These are phyloP conservation scores for Galeopsomyia nigrocyanea DNA, from an alignment of 2,888 invertebrate genomes.

Conservation along the genomic window DNA sequence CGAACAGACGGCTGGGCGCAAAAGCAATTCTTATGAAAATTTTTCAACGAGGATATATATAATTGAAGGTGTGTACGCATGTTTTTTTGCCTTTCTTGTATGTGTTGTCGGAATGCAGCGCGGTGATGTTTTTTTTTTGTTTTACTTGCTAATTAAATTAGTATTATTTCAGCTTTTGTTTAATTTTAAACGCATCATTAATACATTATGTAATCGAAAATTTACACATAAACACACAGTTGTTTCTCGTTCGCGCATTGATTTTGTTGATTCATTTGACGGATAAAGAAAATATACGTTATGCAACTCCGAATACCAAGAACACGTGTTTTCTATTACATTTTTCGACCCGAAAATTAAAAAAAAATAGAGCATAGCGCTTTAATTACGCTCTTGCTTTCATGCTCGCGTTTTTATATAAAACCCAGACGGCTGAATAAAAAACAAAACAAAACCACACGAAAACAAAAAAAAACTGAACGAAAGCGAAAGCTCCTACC, in stretches of 20 bases:
- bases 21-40: conserved; percentile 40
- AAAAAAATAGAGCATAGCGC: too few species aligned
- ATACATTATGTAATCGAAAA: too few species aligned
- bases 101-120: not conserved
- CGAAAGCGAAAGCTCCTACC: conserved; percentile 30
- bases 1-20: conserved; percentile 19
- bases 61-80: conserved; percentile 10
- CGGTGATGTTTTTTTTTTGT: conserved; percentile 11
- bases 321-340: too few species aligned
- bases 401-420: too few species aligned
- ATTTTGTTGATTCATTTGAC: too few species aligned
- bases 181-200: not conserved
- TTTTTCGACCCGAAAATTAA: too few species aligned
- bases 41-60: conserved; percentile 21
- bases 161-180: not conserved
- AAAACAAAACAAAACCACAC: too few species aligned
- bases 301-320: not conserved
- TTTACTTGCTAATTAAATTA: conserved; percentile 13
- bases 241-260: too few species aligned
- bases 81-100: not conserved
- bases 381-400: too few species aligned
- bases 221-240: too few species aligned
- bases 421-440: too few species aligned
- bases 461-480: too few species aligned
- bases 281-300: not conserved